Conservation (phyloP, 2,797 vertebrate genomes). For the Halcyon chelicuti region DNA sequence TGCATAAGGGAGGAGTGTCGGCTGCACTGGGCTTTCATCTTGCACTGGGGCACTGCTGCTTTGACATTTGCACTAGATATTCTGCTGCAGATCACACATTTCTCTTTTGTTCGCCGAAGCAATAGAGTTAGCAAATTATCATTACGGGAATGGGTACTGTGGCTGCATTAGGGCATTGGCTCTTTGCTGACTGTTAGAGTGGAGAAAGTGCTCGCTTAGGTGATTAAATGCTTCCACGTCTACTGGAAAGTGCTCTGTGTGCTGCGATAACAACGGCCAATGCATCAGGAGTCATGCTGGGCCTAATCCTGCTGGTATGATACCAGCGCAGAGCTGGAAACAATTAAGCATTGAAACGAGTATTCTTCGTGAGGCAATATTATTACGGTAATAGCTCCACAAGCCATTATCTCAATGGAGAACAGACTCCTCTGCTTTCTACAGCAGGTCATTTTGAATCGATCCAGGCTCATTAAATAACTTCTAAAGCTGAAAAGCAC, state of each 20-base stretch:
- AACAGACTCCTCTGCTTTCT: background rate
- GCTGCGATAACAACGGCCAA: background rate
- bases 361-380: background rate
- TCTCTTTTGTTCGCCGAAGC: background rate
- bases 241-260: constrained; percentile 1
- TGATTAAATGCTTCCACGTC: constrained; percentile 39
- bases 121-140: background rate
- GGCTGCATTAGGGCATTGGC: constrained; percentile 24
- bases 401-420: constrained; percentile 29
- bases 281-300: constrained; percentile 36
- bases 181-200: constrained; percentile 38
- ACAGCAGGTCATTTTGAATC: background rate
- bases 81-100: background rate
- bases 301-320: constrained; percentile 37
- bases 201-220: constrained; percentile 8
- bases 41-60: background rate
- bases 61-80: background rate
- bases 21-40: background rate
- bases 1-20: background rate
- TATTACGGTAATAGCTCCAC: background rate
- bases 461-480: background rate
- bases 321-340: constrained; percentile 15
- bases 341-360: constrained; percentile 30
- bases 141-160: background rate
- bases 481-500: constrained; percentile 9